Conservation (phyloP, 2,797 vertebrate species). For the Melanotaenia maccullochi region DNA sequence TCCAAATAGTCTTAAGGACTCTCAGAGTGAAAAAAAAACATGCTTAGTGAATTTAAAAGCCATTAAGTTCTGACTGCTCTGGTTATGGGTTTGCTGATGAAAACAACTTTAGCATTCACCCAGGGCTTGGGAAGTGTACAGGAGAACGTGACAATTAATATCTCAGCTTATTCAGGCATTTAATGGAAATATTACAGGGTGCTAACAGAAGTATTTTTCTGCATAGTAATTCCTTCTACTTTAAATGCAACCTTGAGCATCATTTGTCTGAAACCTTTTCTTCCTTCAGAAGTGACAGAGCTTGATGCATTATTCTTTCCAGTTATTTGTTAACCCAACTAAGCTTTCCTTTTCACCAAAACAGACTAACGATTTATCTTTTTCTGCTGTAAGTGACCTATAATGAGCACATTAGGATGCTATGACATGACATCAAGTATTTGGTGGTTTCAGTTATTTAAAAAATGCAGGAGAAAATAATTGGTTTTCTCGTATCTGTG, state of each 20-base stretch:
- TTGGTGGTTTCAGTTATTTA: conserved; percentile 50
- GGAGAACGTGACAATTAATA: conserved; percentile 71
- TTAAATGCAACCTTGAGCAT: conserved; percentile 54
- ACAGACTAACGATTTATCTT: conserved; percentile 34
- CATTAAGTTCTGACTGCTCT: conserved; percentile 53
- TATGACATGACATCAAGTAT: conserved; percentile 31
- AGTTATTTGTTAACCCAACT: conserved; percentile 45
- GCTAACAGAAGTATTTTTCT: conserved; percentile 49
- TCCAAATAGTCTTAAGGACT: conserved; percentile 56
- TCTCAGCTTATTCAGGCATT: conserved; percentile 74
- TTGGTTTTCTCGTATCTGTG: conserved; percentile 68
- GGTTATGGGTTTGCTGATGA: conserved; percentile 56
- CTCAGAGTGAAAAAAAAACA: conserved; percentile 32
- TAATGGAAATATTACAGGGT: conserved; percentile 70
- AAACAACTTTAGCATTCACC: conserved; percentile 73
- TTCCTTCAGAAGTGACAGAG: conserved; percentile 35
- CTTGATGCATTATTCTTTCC: conserved; percentile 42
- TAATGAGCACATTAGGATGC: conserved; percentile 49
- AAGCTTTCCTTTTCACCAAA: conserved; percentile 39
- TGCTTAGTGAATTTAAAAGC: conserved; percentile 64
- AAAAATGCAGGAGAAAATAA: conserved; percentile 62
- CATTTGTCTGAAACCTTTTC: conserved; percentile 32
- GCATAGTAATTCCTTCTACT: conserved; percentile 43
- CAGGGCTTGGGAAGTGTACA: conserved; percentile 46
- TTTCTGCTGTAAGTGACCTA: conserved; percentile 39